Evolutionary conservation across 2,113 vertebrate species (phyloP), one percentile per base, ranked within the genome.

Genomic region (Manacus vitellinus): DNA sequence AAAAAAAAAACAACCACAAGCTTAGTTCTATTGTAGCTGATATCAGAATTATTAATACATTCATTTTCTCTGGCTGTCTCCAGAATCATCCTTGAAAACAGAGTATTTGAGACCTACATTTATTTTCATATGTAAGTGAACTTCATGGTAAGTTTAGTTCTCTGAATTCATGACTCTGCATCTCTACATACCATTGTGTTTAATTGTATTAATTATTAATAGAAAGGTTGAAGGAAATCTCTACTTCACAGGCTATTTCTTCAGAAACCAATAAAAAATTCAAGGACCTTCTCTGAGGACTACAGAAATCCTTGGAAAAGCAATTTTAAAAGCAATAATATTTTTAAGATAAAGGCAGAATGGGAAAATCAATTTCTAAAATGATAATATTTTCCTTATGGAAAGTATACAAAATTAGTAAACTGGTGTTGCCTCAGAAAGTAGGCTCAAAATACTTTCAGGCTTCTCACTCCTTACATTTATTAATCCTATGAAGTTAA

Each of bases 311-410:
- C 58, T 65, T 73, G 43, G 62, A 71, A 94, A 96, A 83, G 55
- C 61, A 87, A 58, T 96, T 93, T 91, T 31, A 75, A 97, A 95
- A 83, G 44, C 61, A 93, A 76, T 95, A 82, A 87, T 85, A n/a
- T 18, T 78, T 91, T 84, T 94, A 97, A 86, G 54, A 76, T 72
- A 72, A 96, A 95, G 31, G 37, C 33, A 95, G 51, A 96, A 74
- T 25, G 39, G 43, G 17, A 94, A 68, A 93, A 85, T 56, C 77
- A 59, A 66, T 93, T 92, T 92, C 44, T 92, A 66, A 83, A 86
- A 63, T 78, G 44, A 35, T 37, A 81, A n/a, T 47, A 63, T 85
- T 66, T 81, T 52, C 79, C 82, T 54, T 27, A 82, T 19, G 51
- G 41, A 92, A 78, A 79, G 12, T 88, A 94, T 61, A 18, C 66